Conservation (phyloP, 1,140 invertebrate genomes). For the Drosophila kurseongensis region DNA sequence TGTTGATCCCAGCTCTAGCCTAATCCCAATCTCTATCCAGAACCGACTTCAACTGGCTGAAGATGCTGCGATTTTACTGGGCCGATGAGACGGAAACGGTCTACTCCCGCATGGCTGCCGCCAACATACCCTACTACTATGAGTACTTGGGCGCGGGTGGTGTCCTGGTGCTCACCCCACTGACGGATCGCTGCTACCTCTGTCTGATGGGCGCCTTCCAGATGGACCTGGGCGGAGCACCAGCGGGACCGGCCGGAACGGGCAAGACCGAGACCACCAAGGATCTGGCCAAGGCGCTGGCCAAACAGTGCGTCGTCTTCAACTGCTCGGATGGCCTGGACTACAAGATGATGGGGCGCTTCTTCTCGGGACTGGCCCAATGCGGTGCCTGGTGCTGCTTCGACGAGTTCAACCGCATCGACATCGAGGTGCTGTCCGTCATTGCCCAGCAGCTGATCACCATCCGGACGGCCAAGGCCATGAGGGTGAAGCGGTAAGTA, state of each 20-base stretch:
- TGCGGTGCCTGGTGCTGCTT: slow-evolving; percentile 97
- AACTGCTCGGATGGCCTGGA: slow-evolving; percentile 95
- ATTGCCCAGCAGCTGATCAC: slow-evolving; percentile 93
- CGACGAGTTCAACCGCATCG: slow-evolving; percentile 96
- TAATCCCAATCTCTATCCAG: slow-evolving; percentile 76
- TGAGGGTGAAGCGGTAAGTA: slow-evolving; percentile 87
- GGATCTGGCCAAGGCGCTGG: slow-evolving; percentile 94
- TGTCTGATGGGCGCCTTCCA: slow-evolving; percentile 95
- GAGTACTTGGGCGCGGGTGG: slow-evolving; percentile 95
- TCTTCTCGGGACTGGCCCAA: slow-evolving; percentile 94
- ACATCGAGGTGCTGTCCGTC: slow-evolving; percentile 95
- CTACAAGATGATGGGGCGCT: slow-evolving; percentile 95
- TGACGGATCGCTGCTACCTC: slow-evolving; percentile 93
- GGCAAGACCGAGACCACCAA: slow-evolving; percentile 98
- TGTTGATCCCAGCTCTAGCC: too few species aligned
- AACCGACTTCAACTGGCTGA: slow-evolving; percentile 94
- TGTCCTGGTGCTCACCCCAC: slow-evolving; percentile 91
- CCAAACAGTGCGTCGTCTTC: slow-evolving; percentile 95
- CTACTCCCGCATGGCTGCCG: slow-evolving; percentile 91
- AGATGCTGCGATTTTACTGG: slow-evolving; percentile 97
- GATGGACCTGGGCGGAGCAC: slow-evolving; percentile 93
- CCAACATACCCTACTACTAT: slow-evolving; percentile 94
- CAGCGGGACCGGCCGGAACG: slow-evolving; percentile 94
- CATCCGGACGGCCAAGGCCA: slow-evolving; percentile 90
- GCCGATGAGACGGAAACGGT: slow-evolving; percentile 91